Conservation (phyloP, 2,888 invertebrate genomes). For the Tachina grossa region DNA sequence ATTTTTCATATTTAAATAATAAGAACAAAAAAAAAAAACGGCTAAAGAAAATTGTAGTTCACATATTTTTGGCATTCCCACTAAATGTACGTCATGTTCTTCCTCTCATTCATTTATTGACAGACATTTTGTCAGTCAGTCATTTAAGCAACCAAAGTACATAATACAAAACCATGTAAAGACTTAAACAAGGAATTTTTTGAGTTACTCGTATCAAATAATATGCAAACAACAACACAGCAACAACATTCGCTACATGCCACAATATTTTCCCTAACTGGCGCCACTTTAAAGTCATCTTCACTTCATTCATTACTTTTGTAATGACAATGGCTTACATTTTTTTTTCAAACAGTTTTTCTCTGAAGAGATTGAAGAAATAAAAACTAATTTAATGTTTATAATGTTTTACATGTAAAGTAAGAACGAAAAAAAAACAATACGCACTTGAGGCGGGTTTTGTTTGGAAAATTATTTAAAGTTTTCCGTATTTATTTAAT, state of each 20-base stretch:
- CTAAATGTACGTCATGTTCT: slow-evolving; percentile 55
- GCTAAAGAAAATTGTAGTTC: slow-evolving; percentile 38
- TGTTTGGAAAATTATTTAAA: slow-evolving; percentile 60
- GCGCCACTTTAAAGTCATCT: slow-evolving; percentile 70
- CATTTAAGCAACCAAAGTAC: slow-evolving; percentile 25
- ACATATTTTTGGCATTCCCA: slow-evolving; percentile 65
- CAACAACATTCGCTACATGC: slow-evolving; percentile 21
- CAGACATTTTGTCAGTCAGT: slow-evolving; percentile 43
- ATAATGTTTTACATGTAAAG: slow-evolving; percentile 57
- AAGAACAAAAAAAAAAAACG: not conserved
- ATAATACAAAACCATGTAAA: slow-evolving; percentile 37
- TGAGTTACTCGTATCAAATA: slow-evolving; percentile 12
- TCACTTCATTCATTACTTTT: slow-evolving; percentile 69
- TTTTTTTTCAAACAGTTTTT: slow-evolving; percentile 61
- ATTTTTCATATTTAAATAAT: slow-evolving; percentile 63
- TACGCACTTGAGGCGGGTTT: slow-evolving; percentile 61
- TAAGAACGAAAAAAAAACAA: not conserved
- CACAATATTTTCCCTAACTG: slow-evolving; percentile 50
- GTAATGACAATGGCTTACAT: slow-evolving; percentile 70
- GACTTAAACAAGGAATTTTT: slow-evolving; percentile 40
- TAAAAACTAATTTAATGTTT: slow-evolving; percentile 60
- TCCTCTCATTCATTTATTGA: slow-evolving; percentile 39
- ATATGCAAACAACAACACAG: slow-evolving; percentile 54
- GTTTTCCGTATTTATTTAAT: slow-evolving; percentile 19
- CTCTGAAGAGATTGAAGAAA: not conserved